Percentiles rank a stretch among this genome's conserved stretches.
Evolutionary conservation across 1,140 invertebrate species (phyloP).

Genomic region (Heliconius himera): DNA sequence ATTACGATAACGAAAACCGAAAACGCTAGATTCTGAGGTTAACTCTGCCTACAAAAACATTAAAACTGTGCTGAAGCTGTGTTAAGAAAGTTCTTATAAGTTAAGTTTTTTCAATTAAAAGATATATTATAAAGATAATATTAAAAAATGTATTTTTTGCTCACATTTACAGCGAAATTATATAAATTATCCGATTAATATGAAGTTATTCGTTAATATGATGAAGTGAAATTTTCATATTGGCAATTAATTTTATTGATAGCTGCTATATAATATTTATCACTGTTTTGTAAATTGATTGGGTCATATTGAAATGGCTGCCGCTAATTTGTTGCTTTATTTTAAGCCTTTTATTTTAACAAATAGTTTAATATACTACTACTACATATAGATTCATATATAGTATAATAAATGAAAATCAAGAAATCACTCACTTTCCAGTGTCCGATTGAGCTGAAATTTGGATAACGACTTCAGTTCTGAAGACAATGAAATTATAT

Average conservation of each 20-base stretch:
- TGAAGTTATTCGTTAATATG: background rate
- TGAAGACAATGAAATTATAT: no score
- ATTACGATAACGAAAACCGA: no score
- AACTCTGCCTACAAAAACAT: no score
- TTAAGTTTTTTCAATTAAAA: background rate
- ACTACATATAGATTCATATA: no score
- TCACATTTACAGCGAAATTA: background rate
- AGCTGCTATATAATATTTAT: slow-evolving; percentile 8
- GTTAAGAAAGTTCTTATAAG: no score
- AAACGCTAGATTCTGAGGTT: no score
- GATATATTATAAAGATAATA: background rate
- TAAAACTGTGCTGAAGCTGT: no score
- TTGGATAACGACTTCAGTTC: no score
- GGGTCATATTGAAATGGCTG: background rate
- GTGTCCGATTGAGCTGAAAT: no score
- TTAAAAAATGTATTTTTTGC: background rate
- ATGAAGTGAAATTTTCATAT: slow-evolving; percentile 3
- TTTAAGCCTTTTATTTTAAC: background rate
- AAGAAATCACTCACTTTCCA: no score
- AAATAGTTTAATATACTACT: no score
- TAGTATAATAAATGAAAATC: no score
- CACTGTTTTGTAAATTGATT: slow-evolving; percentile 1
- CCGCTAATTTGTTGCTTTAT: background rate
- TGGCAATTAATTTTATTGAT: slow-evolving; percentile 5
- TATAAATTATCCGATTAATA: background rate